A percentile compares a stretch with the other conserved stretches of the same genome.
Evolutionary conservation across 1,140 invertebrate species (phyloP).

Genomic region (Asobara japonica): DNA sequence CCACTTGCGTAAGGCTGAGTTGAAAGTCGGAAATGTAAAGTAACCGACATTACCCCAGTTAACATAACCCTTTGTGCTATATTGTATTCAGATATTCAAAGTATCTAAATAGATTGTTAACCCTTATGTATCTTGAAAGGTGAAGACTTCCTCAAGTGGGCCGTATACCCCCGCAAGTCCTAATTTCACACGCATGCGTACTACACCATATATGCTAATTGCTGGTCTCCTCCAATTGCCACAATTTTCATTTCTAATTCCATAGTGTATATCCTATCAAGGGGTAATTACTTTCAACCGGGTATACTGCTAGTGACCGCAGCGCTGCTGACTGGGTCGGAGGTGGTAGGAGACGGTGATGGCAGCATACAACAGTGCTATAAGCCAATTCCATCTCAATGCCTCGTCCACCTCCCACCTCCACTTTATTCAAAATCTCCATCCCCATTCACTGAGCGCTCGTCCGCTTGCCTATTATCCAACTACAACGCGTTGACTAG

Average conservation of each 20-base stretch:
- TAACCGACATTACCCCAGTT: too few species aligned
- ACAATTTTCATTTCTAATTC: slow-evolving; percentile 31
- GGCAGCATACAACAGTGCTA: background rate
- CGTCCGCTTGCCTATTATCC: slow-evolving; percentile 7
- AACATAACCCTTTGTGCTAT: too few species aligned
- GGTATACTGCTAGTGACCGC: slow-evolving; percentile 50
- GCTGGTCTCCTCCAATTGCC: slow-evolving; percentile 24
- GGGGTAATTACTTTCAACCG: slow-evolving; percentile 48
- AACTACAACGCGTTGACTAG: background rate
- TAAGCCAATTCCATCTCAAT: slow-evolving; percentile 1
- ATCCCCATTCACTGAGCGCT: slow-evolving; percentile 15
- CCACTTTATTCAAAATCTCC: slow-evolving; percentile 5
- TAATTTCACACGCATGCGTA: too few species aligned
- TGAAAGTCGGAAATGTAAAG: too few species aligned
- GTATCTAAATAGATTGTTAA: too few species aligned
- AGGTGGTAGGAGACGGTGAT: background rate
- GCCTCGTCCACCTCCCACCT: slow-evolving; percentile 8
- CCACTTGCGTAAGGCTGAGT: too few species aligned
- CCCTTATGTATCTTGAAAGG: too few species aligned
- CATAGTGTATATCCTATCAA: slow-evolving; percentile 30
- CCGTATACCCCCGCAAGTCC: too few species aligned
- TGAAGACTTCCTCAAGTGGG: too few species aligned
- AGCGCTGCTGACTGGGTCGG: slow-evolving; percentile 12
- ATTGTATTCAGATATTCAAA: too few species aligned
- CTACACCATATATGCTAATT: slow-evolving; percentile 20